Evolutionary conservation across 2,797 vertebrate species (phyloP).

Genomic region (Enteromius argenteus): DNA sequence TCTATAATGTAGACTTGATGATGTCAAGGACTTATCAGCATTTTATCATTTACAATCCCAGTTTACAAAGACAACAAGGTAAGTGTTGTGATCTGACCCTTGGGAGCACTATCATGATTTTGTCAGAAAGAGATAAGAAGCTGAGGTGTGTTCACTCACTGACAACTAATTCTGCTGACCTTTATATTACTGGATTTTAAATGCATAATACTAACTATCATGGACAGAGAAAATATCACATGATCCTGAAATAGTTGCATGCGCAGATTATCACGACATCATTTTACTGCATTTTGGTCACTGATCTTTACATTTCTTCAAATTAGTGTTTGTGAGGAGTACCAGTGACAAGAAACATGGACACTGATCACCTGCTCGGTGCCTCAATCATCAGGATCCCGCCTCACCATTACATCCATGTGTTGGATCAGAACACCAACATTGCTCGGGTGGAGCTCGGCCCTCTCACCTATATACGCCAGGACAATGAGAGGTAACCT

Average conservation of each 20-base stretch:
- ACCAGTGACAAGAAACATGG: slow-evolving; percentile 22
- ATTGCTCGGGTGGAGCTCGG: slow-evolving; percentile 88
- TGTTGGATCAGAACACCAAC: slow-evolving; percentile 92
- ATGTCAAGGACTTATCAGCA: background rate
- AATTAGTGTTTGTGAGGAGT: slow-evolving; percentile 23
- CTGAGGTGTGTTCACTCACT: slow-evolving; percentile 6
- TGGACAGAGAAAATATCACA: background rate
- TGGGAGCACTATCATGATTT: background rate
- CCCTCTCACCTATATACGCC: slow-evolving; percentile 90
- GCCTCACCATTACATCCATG: slow-evolving; percentile 90
- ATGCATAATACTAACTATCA: background rate
- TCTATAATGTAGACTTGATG: background rate
- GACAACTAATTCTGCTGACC: background rate
- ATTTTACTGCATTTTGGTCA: background rate
- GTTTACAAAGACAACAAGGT: no score
- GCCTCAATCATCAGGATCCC: slow-evolving; percentile 90
- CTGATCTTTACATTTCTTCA: background rate
- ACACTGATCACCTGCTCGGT: slow-evolving; percentile 62
- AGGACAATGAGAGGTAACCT: slow-evolving; percentile 89
- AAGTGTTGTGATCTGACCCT: background rate
- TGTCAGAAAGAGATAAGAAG: slow-evolving; percentile 9
- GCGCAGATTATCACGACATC: background rate
- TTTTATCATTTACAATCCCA: background rate
- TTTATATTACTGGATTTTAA: background rate
- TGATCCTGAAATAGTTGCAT: background rate